Conservation (phyloP, 2,113 vertebrate genomes). For the Calyptomena viridis region DNA sequence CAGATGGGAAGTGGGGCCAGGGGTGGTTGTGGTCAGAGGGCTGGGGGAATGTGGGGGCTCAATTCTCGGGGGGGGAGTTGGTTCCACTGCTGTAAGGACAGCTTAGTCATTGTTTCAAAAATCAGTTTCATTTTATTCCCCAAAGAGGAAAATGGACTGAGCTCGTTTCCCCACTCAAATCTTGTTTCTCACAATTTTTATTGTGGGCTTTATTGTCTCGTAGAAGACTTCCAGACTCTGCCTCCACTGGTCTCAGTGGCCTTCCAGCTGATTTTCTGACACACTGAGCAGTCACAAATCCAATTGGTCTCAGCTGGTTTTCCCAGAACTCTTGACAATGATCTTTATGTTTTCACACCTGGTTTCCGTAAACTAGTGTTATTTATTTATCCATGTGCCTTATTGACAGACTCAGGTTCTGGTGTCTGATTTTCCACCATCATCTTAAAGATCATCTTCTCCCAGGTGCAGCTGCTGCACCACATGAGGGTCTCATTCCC, state of each 20-base stretch:
- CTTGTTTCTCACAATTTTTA: background rate
- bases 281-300: background rate
- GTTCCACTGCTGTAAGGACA: background rate
- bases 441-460: background rate
- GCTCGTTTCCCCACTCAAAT: background rate
- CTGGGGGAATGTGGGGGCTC: background rate
- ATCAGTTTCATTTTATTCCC: constrained; percentile 24
- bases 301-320: background rate
- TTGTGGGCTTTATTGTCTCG: background rate
- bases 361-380: background rate
- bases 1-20: background rate
- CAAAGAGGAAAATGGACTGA: background rate
- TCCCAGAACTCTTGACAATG: background rate
- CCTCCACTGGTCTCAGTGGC: background rate
- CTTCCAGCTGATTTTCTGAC: background rate
- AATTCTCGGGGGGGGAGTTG: background rate
- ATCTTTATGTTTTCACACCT: background rate
- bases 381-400: background rate
- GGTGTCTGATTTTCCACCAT: background rate
- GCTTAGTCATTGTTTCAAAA: background rate
- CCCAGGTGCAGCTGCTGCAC: background rate
- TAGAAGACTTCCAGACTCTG: background rate
- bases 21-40: background rate
- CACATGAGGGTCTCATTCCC: background rate
- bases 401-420: background rate